A percentile compares a stretch with the other conserved stretches of the same genome.
Evolutionary conservation across 2,113 vertebrate species (phyloP).

Genomic region (Bubo bubo): DNA sequence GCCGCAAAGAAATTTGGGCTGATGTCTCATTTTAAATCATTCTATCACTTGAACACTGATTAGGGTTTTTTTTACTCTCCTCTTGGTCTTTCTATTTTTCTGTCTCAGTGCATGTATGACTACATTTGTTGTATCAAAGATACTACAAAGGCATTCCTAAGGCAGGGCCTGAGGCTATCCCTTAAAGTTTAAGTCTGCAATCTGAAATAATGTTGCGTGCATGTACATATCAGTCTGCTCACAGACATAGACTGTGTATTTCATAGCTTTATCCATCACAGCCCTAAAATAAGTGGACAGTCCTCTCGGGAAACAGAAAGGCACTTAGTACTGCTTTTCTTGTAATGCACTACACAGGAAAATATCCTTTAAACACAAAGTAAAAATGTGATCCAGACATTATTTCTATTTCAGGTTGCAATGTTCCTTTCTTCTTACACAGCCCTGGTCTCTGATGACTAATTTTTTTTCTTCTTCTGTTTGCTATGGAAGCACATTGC

Average conservation of each 20-base stretch:
- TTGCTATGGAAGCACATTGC: background rate
- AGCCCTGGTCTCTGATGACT: background rate
- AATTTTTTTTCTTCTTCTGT: background rate
- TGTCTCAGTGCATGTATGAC: background rate
- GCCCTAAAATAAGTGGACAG: background rate
- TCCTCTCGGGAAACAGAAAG: background rate
- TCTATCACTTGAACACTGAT: background rate
- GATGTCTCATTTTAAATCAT: background rate
- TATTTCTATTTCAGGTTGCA: background rate
- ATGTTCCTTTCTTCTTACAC: background rate
- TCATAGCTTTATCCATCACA: background rate
- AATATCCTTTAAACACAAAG: background rate
- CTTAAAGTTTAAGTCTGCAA: background rate
- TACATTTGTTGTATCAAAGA: slow-evolving; percentile 5
- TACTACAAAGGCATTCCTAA: background rate
- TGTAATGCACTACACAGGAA: background rate
- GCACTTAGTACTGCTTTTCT: background rate
- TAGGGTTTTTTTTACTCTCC: rapidly evolving
- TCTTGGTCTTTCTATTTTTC: background rate
- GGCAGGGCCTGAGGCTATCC: background rate
- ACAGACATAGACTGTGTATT: background rate
- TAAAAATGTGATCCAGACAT: background rate
- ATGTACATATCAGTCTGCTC: background rate
- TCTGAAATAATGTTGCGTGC: background rate
- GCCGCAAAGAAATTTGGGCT: background rate